Evolutionary conservation across 2,888 invertebrate genomes (phyloP).

Genomic region (Psococerastis gibbosa): DNA sequence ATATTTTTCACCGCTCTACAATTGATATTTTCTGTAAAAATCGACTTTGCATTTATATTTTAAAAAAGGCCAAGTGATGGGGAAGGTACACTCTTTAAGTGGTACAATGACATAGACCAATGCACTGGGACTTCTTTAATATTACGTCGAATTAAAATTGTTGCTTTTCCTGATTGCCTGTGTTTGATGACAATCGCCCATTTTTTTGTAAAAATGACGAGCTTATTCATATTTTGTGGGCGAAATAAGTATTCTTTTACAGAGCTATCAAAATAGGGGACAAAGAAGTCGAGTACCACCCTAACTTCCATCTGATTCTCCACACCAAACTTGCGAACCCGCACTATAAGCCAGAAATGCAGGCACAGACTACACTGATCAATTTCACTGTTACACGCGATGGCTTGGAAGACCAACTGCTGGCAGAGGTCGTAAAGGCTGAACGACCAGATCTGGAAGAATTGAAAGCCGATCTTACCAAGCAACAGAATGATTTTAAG

Average conservation of each 20-base stretch:
- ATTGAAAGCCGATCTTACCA: conserved; percentile 82
- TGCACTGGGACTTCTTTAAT: too few species aligned
- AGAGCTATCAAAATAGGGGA: conserved; percentile 93
- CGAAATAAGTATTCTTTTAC: conserved; percentile 20
- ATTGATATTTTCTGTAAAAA: too few species aligned
- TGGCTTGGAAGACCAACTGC: conserved; percentile 84
- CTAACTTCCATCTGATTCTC: conserved; percentile 65
- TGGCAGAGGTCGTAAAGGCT: conserved; percentile 92
- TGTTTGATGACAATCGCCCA: neutral
- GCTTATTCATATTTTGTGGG: too few species aligned
- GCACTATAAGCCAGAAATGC: conserved; percentile 96
- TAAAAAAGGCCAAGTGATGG: too few species aligned
- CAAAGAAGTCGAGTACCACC: conserved; percentile 88
- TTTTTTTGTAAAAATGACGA: too few species aligned
- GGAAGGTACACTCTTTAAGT: too few species aligned
- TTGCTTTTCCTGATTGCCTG: neutral
- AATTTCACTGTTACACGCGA: conserved; percentile 95
- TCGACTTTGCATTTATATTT: too few species aligned
- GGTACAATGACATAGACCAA: too few species aligned
- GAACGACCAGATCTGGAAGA: conserved; percentile 92
- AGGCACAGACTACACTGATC: conserved; percentile 90
- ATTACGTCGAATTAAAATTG: too few species aligned
- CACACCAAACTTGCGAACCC: conserved; percentile 95
- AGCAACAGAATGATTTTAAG: conserved; percentile 93
- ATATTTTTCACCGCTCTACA: too few species aligned